Evolutionary conservation across 1,140 invertebrate species (phyloP).

Genomic region (Diploscapter pachys): DNA sequence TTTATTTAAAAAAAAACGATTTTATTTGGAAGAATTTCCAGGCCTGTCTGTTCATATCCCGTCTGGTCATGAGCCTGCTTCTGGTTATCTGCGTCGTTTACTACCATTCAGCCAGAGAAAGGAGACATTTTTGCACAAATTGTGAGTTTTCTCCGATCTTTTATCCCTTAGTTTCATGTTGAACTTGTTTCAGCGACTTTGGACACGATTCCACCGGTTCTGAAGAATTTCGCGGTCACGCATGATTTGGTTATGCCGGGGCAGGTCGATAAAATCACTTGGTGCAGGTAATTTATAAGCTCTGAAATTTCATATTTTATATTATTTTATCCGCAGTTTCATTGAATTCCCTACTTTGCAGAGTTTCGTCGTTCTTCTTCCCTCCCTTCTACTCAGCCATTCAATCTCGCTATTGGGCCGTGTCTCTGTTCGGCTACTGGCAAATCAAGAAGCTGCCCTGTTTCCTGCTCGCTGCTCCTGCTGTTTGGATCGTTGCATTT

Average conservation of each 20-base stretch:
- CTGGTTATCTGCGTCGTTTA: neutral
- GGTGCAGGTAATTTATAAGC: slow-evolving; percentile 21
- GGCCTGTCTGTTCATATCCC: slow-evolving; percentile 6
- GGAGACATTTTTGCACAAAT: slow-evolving; percentile 10
- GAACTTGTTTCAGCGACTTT: neutral
- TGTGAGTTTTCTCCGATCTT: neutral
- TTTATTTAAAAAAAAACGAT: too few species aligned
- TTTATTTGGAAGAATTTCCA: neutral
- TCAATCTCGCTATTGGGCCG: slow-evolving; percentile 37
- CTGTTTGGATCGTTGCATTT: slow-evolving; percentile 13
- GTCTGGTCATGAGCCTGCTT: slow-evolving; percentile 5
- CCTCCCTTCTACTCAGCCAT: slow-evolving; percentile 30
- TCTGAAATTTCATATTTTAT: too few species aligned
- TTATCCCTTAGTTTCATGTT: neutral
- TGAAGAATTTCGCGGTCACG: neutral
- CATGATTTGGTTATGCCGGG: slow-evolving; percentile 5
- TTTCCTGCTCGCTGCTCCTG: slow-evolving; percentile 24
- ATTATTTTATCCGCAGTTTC: neutral
- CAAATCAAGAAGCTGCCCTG: slow-evolving; percentile 29
- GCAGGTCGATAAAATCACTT: slow-evolving; percentile 18
- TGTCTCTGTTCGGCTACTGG: slow-evolving; percentile 36
- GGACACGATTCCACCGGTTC: neutral
- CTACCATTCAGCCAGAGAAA: neutral
- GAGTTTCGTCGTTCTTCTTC: slow-evolving; percentile 9
- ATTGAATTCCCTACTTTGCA: neutral